phyloP scores from a whole-genome alignment of 2,888 invertebrate genomes.

The Leptinotarsa peninsularis region DNA sequence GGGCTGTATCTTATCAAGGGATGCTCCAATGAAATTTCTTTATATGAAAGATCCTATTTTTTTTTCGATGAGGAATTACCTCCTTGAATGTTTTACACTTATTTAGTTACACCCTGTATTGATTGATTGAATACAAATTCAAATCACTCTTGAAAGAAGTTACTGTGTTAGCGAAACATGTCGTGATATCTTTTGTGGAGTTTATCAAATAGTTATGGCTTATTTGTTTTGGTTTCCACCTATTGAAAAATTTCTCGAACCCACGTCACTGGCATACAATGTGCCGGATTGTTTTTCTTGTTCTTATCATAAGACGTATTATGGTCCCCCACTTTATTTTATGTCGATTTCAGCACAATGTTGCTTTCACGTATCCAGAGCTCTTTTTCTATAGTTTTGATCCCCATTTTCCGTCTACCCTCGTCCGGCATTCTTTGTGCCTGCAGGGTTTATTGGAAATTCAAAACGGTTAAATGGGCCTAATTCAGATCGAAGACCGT shows the following conservation, averaged over 20 bases:
- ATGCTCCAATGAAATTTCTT: too few relatives aligned
- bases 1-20: too few relatives aligned
- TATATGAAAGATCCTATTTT: too few relatives aligned
- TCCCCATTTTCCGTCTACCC: constrained; percentile 25
- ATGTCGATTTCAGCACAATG: constrained; percentile 63
- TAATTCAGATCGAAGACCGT: constrained; percentile 42
- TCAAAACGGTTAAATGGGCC: constrained; percentile 48
- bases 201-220: too few relatives aligned
- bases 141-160: too few relatives aligned
- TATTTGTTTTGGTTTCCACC: not conserved
- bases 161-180: too few relatives aligned
- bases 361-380: constrained; percentile 48
- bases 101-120: too few relatives aligned
- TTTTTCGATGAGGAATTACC: too few relatives aligned
- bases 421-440: constrained; percentile 43
- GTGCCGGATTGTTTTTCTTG: constrained; percentile 56
- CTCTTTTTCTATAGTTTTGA: constrained; percentile 40
- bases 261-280: constrained; percentile 31
- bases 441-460: constrained; percentile 45
- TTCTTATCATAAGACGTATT: constrained; percentile 60
- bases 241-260: not conserved
- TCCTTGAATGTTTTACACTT: too few relatives aligned
- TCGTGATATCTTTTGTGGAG: too few relatives aligned
- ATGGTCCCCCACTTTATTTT: constrained; percentile 58
- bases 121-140: too few relatives aligned